phyloP scores from a whole-genome alignment of 2,797 vertebrate species.

The Dallia pectoralis region DNA sequence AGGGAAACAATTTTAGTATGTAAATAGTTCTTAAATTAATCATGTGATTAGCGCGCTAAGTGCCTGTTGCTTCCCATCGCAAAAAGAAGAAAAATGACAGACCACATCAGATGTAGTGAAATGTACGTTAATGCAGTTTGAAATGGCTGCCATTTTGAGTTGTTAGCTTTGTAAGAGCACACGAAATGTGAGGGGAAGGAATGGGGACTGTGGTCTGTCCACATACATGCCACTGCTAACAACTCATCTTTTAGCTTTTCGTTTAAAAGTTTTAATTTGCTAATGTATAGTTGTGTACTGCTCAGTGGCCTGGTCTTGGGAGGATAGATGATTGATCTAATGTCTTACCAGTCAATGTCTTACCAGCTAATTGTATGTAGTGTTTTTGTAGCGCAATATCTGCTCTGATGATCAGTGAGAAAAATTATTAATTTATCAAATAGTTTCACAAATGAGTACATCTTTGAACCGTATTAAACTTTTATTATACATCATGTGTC shows the following conservation, averaged over 20 bases:
- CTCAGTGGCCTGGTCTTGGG: not conserved
- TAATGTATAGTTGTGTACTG: not conserved
- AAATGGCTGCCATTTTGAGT: not conserved
- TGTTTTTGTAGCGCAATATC: constrained; percentile 22
- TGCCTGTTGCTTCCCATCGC: constrained; percentile 38
- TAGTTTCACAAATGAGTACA: not conserved
- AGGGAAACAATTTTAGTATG: constrained; percentile 9
- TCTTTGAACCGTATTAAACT: not conserved
- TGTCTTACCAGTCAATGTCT: not conserved
- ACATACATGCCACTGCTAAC: no score
- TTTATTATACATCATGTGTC: not conserved
- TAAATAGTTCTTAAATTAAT: constrained; percentile 1
- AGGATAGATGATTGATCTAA: not conserved
- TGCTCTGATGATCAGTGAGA: not conserved
- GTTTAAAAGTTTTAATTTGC: not conserved
- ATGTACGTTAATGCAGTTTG: not conserved
- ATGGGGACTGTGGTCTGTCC: no score
- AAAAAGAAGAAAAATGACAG: constrained; percentile 15
- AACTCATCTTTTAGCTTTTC: not conserved
- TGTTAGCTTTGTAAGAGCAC: not conserved
- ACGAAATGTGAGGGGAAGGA: no score
- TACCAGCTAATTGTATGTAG: not conserved
- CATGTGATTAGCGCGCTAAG: constrained; percentile 7
- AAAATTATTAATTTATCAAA: not conserved
- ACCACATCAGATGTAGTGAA: constrained; percentile 15